Evolutionary conservation across 2,888 invertebrate genomes (phyloP), one percentile per base, ranked within the genome.

Genomic region (Lochmaea crataegi): DNA sequence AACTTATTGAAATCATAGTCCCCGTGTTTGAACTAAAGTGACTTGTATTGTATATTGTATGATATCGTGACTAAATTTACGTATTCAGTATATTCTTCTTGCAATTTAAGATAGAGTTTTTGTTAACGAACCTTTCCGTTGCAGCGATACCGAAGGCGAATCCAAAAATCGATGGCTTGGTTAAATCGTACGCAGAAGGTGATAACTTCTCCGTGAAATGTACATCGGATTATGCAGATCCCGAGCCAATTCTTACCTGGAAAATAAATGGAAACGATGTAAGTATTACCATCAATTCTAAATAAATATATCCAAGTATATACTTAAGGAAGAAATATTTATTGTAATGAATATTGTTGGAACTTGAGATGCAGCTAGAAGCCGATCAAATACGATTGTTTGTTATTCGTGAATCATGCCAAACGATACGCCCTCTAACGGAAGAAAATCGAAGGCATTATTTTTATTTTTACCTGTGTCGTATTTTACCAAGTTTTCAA

Each of bases 251-350:
- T 57, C 75, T 86, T 32, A 82, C 84, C 18, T 86, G 86, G 83
- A 83, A 82, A 78, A 83, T 86, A 75, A 86, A 86, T 78, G 84
- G 83, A 56, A 77, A 82, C 38, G 82, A 84, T 83, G 86, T 86
- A 81, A 81, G 79, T 79, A 71, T 63, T 67, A 41, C 57, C 57
- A 64, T 65, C 9, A 41, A 63, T 18, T 41, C 18, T 42, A 3
- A 53, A 53, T 32, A 32, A 32, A 32, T 18, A 16, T 53, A 53
- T 9, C 10, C 16, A 53, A 18, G 9, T 53, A 10, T 53, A 53
- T 53, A 12, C 7, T 14, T 14, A 3, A 48, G n/a, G 14, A n/a
- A 48, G 45, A 48, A 3, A 48, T 12, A 48, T 48, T n/a, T n/a
- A 5, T 14, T 48, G 45, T 48, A 12, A 48, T 48, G 4, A 48